Base-by-base conservation (phyloP, 2,797 vertebrate genomes). In the Staurois parvus region DNA sequence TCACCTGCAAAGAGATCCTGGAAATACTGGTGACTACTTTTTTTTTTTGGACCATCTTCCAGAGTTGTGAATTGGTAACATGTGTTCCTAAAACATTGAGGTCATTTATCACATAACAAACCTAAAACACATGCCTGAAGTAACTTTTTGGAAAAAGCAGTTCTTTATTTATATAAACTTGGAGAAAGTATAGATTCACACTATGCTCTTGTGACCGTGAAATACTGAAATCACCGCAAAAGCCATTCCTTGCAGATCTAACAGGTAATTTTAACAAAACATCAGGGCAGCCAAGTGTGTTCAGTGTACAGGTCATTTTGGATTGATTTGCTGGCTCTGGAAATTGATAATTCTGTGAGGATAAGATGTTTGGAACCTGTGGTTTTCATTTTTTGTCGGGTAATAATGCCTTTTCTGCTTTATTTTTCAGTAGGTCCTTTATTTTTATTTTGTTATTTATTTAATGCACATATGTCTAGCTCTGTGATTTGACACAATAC, bases 261-360 rank as follows among this genome's bases (percentile, higher is more conserved):
- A 59, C 56, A 67, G n/a, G 81, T 83, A 37, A 62, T 84, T 76
- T 76, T 70, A 84, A 37, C 32, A 34, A 67, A 64, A 67, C 59
- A 83, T 83, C 81, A 37, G 34, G 76, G 42, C 64, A 52, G 74
- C 56, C 45, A 29, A 82, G 72, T 32, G 19, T 70, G 62, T 37
- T 68, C 30, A 4, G 73, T 32, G 40, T 48, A 7, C 45, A 52
- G 72, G 81, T 37, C 67, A 62, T 67, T 79, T 34, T 17, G 45
- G 34, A 84, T 76, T 68, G 72, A 83, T 83, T 83, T 73, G n/a
- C 52, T 84, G 45, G 52, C 64, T 56, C 37, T 30, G 77, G 77
- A 79, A 79, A 79, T 66, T 52, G 21, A 59, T 69, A 79, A 79
- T 79, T 79, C 76, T 48, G 62, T 79, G 7, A 68, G 64, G 64